Base-by-base conservation (phyloP, 2,113 vertebrate genomes). In the Geococcyx californianus region DNA sequence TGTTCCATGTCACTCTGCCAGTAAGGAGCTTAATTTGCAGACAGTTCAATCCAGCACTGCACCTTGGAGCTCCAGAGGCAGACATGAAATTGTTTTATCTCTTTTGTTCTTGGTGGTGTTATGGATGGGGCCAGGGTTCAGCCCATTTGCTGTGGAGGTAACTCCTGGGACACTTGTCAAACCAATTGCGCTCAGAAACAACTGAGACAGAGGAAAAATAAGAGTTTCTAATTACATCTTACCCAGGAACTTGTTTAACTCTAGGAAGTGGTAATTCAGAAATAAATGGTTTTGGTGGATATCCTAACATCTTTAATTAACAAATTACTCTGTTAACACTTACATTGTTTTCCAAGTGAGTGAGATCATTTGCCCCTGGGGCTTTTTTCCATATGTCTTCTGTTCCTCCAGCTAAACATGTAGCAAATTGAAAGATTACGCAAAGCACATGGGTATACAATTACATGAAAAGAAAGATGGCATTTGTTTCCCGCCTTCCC, bases 281-380 rank as follows among this genome's bases (percentile, higher is more conserved):
- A 96, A 84, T 89, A 86, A 96, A 93, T 83, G 94, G 60, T 93
- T 97, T 97, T 94, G 75, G 72, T 93, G 94, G 82, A 59, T 87
- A 83, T 86, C 97, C 96, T 49, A 73, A 89, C 90, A 94, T 78
- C 97, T 95, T 96, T 97, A 97, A 97, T 98, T 97, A 97, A 97
- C 87, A 95, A 88, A 96, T 96, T 95, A 89, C 91, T 95, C 75
- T 81, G 94, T 97, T 96, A 97, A 90, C 93, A 83, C 83, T 60
- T 83, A 34, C 77, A 58, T 82, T 96, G 92, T 84, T 97, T 94
- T 97, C 82, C 84, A 97, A 96, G 89, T 97, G 87, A 97, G 40
- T 92, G 68, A 93, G 94, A 95, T 94, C 70, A 59, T 93, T 97
- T 96, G 94, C 86, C 74, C 89, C 73, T 33, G 42, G 44, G 94